Base-by-base conservation (phyloP, 2,113 vertebrate species). In the Trichechus manatus region DNA sequence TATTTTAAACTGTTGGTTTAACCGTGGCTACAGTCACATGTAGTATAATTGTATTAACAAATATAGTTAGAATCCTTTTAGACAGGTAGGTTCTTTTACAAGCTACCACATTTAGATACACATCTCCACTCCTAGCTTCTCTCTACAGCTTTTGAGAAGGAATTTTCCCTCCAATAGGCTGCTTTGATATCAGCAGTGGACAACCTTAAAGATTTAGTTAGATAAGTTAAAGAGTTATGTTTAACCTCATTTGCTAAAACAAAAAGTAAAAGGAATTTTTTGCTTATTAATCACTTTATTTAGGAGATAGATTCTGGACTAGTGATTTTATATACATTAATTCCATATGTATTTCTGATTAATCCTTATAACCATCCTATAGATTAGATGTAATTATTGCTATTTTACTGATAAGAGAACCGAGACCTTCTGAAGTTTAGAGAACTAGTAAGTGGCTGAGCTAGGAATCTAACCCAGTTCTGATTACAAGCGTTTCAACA, bases 251-350 rank as follows among this genome's bases (percentile, higher is more conserved):
- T 90, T 91, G 29, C 42, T 63, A 91, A 94, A 86, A 86, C 33
- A 90, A 91, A 92, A 95, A 72, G 31, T 66, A 64, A 92, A 92
- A 66, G 56, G 23, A 94, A 25, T 82, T 72, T 95, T 23, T 91
- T 95, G 44, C 9, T 78, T 91, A 68, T 82, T 91, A 94, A 82
- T n/a, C 70, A 68, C 20, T 88, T 56, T 81, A 10, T 56, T 72
- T 72, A 86, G 64, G 36, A 95, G 61, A 25, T 86, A n/a, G 14
- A n/a, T 87, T 86, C 70, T 87, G 59, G 64, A 66, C 22, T 33
- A 61, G 11, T 59, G 29, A 63, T 85, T 92, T 95, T 77, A 75
- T 80, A 53, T 92, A 74, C 42, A 74, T 95, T 83, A 94, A 94
- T 82, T 94, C 81, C 64, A 2, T 78, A 29, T 17, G 23, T 90